phyloP scores from a whole-genome alignment of 2,797 vertebrate genomes.

The Acanthurus lineatus region DNA sequence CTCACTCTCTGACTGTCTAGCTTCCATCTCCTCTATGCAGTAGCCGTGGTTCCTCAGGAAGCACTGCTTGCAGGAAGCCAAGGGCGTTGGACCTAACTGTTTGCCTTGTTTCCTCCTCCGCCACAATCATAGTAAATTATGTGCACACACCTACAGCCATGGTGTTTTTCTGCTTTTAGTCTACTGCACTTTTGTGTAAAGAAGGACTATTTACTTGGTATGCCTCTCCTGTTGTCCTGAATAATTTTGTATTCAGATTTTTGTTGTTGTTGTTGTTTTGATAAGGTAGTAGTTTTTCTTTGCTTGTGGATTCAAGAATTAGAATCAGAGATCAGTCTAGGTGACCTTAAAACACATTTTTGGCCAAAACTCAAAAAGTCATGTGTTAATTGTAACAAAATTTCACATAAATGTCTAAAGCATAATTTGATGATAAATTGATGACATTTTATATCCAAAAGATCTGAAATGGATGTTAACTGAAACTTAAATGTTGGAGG shows the following conservation, averaged over 20 bases:
- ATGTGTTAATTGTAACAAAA: no score
- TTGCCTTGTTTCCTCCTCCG: constrained; percentile 69
- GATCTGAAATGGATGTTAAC: no score
- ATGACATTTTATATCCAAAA: no score
- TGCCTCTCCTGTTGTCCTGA: neutral
- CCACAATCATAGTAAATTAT: constrained; percentile 53
- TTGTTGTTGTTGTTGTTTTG: no score
- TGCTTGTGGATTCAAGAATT: neutral
- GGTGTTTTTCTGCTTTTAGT: neutral
- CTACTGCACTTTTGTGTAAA: neutral
- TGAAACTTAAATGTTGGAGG: no score
- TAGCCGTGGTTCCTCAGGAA: constrained; percentile 78
- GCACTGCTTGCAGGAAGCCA: constrained; percentile 71
- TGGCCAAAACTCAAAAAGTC: no score
- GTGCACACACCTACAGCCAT: neutral
- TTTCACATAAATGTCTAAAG: no score
- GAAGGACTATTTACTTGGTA: neutral
- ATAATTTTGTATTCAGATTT: constrained; percentile 4
- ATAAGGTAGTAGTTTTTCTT: neutral
- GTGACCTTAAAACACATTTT: no score
- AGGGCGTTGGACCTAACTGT: constrained; percentile 75
- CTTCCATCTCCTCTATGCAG: constrained; percentile 67
- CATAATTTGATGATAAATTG: no score
- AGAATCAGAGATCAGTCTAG: no score
- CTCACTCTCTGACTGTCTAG: constrained; percentile 50